Conservation (phyloP, 2,113 vertebrate species). For the Zingel zingel region DNA sequence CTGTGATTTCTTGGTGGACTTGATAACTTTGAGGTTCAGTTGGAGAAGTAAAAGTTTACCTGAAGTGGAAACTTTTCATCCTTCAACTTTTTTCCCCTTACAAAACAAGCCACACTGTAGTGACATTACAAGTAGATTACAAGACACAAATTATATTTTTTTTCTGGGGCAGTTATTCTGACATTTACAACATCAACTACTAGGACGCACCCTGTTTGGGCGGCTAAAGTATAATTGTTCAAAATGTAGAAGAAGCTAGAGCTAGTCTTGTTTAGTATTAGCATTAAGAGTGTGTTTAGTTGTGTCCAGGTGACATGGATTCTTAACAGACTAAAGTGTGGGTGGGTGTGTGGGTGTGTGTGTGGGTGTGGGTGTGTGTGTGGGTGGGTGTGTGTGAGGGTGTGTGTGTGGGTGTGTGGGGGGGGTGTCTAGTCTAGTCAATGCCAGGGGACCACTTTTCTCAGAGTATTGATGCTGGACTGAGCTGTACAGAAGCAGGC, state of each 20-base stretch:
- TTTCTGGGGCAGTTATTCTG: conserved; percentile 1
- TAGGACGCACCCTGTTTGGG: neutral
- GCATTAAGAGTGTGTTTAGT: conserved; percentile 1
- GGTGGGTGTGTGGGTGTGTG: conserved; percentile 13
- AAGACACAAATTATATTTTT: conserved; percentile 8
- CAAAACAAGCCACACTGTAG: neutral
- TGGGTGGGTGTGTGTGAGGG: no score
- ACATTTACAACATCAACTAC: conserved; percentile 4
- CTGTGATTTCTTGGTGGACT: conserved; percentile 28
- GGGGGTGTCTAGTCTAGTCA: no score
- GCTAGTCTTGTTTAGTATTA: neutral
- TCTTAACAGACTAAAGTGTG: conserved; percentile 4
- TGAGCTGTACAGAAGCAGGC: conserved; percentile 7
- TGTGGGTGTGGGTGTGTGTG: no score
- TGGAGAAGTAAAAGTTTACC: conserved; percentile 28
- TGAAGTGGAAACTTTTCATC: conserved; percentile 23
- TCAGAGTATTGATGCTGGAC: neutral
- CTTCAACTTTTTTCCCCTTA: neutral
- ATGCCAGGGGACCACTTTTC: neutral
- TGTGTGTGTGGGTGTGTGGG: no score
- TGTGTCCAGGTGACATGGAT: conserved; percentile 23
- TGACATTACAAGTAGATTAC: neutral
- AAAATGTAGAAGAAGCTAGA: no score
- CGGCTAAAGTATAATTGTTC: neutral
- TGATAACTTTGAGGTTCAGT: conserved; percentile 13